Evolutionary conservation across 2,888 invertebrate genomes (phyloP), one percentile per base, ranked within the genome.

Genomic region (Noctua janthe): DNA sequence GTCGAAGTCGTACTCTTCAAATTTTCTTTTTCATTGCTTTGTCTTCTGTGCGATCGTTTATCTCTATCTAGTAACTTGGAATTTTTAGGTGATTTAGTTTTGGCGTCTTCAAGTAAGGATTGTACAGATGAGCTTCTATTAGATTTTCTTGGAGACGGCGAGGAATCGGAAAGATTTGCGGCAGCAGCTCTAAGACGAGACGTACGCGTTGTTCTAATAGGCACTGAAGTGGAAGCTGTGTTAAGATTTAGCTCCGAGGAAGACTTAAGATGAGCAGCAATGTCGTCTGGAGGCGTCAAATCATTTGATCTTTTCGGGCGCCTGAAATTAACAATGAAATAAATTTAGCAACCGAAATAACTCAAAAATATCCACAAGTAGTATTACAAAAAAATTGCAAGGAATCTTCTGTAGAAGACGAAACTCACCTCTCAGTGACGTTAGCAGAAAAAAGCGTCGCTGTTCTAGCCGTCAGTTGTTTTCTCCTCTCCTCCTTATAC

Each of bases 401-500:
- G 7, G 62, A 51, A 20, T 10, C 11, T 74, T 2, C 0, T 29
- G 3, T 11, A 51, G 3, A 6, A 54, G 7, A 39, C 35, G 29
- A 35, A 70, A 82, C 93, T 87, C 81, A 97, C 97, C 97, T 94
- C 87, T 96, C 96, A 89, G 97, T 96, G 83, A 98, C 97, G 93
- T 98, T 97, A 80, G 98, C 97, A 87, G 98, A 97, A 92, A 98
- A 97, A 89, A 98, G 97, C 81, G 95, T 94, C 66, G 96, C 96
- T 73, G 97, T 96, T 89, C 97, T 97, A n/a, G 97, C 97, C 64
- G 97, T 98, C 83, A 98, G 95, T 93, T 98, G 98, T 90, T 97
- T 97, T 83, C 98, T 97, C 78, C 98, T 96, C 92, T 98, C 98
- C 91, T 98, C 98, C 93, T 98, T 98, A 94, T 98, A 98, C 90